A percentile compares a stretch with the other conserved stretches of the same genome.
These are phyloP conservation scores for Spinus olivaceus DNA, from an alignment of 2,797 vertebrate genomes.

Conservation along the genomic window DNA sequence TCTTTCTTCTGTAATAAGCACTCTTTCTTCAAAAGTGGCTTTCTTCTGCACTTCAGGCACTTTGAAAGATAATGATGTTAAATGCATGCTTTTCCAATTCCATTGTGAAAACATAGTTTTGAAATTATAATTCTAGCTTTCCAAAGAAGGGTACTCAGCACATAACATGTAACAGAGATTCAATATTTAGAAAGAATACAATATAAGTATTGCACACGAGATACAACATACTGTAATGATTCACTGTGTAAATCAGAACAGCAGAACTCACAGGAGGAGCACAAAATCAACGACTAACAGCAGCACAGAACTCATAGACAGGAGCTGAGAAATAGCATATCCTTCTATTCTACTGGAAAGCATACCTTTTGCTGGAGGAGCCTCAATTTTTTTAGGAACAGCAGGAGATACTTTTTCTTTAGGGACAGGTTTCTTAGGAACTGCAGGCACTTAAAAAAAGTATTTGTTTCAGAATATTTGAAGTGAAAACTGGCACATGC, in stretches of 20 bases:
- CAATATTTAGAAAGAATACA: not conserved
- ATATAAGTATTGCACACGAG: not conserved
- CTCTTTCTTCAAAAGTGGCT: conserved; percentile 71
- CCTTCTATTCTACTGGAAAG: not conserved
- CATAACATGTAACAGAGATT: not conserved
- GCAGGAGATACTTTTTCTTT: conserved; percentile 49
- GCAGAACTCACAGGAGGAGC: not conserved
- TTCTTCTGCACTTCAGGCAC: conserved; percentile 76
- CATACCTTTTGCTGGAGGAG: conserved; percentile 49
- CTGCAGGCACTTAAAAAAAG: conserved; percentile 79
- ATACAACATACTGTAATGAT: not conserved
- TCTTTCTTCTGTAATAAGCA: conserved; percentile 66
- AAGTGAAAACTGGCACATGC: not conserved
- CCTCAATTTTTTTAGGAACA: conserved; percentile 46
- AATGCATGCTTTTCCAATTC: conserved; percentile 20
- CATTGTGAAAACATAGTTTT: not conserved
- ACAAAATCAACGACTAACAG: not conserved
- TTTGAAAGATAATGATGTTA: conserved; percentile 73
- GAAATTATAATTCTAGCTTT: not conserved
- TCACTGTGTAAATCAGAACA: not conserved
- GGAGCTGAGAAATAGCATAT: not conserved
- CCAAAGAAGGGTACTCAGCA: not conserved
- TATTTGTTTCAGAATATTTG: conserved; percentile 11
- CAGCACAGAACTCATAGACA: not conserved
- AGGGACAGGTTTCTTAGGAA: conserved; percentile 75